phyloP scores from a whole-genome alignment of 2,113 vertebrate species.

The Aleadryas rufinucha region DNA sequence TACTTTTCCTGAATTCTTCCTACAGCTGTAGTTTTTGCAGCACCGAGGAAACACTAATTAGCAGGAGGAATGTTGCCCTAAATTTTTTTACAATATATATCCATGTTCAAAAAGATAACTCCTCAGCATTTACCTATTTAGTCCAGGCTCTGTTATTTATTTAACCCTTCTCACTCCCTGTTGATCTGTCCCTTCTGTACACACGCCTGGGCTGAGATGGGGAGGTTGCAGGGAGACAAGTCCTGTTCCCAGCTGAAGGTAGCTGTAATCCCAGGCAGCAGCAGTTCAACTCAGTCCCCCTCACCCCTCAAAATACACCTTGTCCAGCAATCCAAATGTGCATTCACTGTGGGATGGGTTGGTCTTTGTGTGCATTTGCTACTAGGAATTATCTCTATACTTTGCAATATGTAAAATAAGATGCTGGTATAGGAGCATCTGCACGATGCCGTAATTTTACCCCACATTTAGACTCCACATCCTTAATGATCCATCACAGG shows the following conservation, averaged over 20 bases:
- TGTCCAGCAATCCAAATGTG: background rate
- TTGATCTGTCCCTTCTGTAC: background rate
- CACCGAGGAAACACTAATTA: constrained; percentile 62
- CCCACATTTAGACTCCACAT: constrained; percentile 51
- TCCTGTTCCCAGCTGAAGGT: background rate
- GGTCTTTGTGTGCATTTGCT: background rate
- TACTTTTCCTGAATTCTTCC: constrained; percentile 70
- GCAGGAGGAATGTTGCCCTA: constrained; percentile 54
- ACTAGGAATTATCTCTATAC: background rate
- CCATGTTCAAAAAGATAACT: background rate
- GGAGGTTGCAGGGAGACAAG: background rate
- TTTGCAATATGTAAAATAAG: constrained; percentile 44
- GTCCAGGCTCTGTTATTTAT: background rate
- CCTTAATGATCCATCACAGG: constrained; percentile 67
- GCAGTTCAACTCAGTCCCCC: background rate
- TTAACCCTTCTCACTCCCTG: background rate
- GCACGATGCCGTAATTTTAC: constrained; percentile 35
- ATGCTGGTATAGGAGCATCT: constrained; percentile 56
- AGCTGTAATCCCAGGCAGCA: background rate
- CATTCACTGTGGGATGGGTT: background rate
- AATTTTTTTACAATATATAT: constrained; percentile 21
- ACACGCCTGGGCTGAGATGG: background rate
- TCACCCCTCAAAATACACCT: background rate
- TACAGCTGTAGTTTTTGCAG: constrained; percentile 54
- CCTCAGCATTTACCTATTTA: background rate